A percentile compares a stretch with the other conserved stretches of the same genome.
These are phyloP conservation scores for Pangasianodon hypophthalmus DNA, from an alignment of 2,113 vertebrate genomes.

Conservation along the genomic window DNA sequence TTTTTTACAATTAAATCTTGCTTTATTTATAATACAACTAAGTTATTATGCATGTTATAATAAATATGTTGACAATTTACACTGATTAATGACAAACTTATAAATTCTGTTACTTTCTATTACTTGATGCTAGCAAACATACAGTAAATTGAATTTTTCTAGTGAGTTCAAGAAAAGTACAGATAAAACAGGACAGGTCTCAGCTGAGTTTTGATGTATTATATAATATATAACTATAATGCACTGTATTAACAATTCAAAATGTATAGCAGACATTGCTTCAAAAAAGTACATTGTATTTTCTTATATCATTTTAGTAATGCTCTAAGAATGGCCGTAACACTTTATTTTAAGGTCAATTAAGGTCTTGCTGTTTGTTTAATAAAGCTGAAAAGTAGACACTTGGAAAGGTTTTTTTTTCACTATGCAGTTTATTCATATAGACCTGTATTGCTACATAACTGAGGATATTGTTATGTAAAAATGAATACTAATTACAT, in stretches of 20 bases:
- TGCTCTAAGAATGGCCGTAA: not conserved
- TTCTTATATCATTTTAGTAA: not conserved
- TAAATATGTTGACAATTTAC: not conserved
- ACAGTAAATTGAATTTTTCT: not conserved
- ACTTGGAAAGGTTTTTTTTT: not conserved
- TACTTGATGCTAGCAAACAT: not conserved
- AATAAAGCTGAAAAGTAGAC: not conserved
- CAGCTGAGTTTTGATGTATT: not conserved
- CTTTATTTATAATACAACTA: not conserved
- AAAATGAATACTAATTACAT: not conserved
- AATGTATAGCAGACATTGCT: no score
- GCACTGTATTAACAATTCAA: not conserved
- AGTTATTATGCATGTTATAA: not conserved
- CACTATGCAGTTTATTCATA: not conserved
- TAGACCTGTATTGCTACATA: no score
- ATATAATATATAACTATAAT: not conserved
- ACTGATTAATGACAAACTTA: not conserved
- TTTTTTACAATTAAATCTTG: not conserved
- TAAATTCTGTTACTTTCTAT: not conserved
- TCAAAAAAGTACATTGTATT: not conserved
- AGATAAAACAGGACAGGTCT: not conserved
- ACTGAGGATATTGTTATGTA: not conserved
- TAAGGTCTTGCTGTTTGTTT: not conserved
- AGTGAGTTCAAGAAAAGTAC: not conserved
- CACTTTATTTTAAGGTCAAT: slow-evolving; percentile 3